These are phyloP conservation scores for Gymnoscopelus microlampas DNA, from an alignment of 2,797 vertebrate genomes.

Conservation along the genomic window DNA sequence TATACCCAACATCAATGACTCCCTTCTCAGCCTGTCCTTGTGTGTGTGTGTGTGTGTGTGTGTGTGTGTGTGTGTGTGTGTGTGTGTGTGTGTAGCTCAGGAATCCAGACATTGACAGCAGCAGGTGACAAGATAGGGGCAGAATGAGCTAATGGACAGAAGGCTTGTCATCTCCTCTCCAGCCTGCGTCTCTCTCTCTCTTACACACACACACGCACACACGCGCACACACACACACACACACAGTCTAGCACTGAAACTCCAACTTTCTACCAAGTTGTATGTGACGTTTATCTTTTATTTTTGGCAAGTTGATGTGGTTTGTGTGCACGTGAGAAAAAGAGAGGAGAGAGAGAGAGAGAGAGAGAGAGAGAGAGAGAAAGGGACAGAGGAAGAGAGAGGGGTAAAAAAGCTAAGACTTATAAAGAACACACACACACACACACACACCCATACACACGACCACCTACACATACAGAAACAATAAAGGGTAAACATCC, in stretches of 20 bases:
- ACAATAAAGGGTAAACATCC: background rate
- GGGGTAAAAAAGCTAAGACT: too few species aligned
- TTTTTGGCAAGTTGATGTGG: too few species aligned
- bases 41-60: too few species aligned
- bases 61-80: too few species aligned
- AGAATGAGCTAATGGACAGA: conserved; percentile 61
- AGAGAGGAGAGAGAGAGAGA: background rate
- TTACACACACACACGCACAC: background rate
- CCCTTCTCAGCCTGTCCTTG: too few species aligned
- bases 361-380: too few species aligned
- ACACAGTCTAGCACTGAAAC: background rate
- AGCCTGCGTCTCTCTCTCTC: too few species aligned
- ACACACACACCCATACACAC: conserved; percentile 24
- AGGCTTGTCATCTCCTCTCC: conserved; percentile 53
- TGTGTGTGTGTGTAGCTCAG: background rate
- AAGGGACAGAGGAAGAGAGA: background rate
- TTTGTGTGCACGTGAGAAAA: too few species aligned
- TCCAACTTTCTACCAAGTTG: background rate
- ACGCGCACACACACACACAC: background rate
- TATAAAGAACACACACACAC: conserved; percentile 2
- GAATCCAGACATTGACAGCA: conserved; percentile 31
- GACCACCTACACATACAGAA: conserved; percentile 7
- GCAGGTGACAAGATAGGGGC: conserved; percentile 51
- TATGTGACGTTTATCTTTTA: too few species aligned
- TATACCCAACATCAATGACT: too few species aligned